Conservation (phyloP, 2,113 vertebrate genomes). For the Acrocephalus kingi region DNA sequence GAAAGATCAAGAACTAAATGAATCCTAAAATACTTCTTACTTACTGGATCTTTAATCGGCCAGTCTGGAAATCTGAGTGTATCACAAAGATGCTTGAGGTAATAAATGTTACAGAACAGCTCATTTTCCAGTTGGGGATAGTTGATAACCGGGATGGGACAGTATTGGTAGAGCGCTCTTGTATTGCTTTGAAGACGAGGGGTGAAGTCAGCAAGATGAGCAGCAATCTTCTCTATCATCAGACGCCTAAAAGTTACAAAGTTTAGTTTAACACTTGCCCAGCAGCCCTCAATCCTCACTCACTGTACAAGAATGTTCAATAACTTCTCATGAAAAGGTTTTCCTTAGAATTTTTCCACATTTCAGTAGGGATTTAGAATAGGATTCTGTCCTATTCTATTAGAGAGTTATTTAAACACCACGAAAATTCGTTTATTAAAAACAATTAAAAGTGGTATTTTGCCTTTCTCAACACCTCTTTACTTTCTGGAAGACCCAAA, state of each 20-base stretch:
- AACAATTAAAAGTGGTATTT: background rate
- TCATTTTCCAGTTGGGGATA: slow-evolving; percentile 97
- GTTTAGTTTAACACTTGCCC: background rate
- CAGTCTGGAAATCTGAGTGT: slow-evolving; percentile 90
- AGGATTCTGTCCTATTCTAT: background rate
- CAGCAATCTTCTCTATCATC: slow-evolving; percentile 99
- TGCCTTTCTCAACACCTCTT: background rate
- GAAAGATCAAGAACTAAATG: background rate
- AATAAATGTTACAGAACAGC: slow-evolving; percentile 99
- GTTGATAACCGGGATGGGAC: slow-evolving; percentile 93
- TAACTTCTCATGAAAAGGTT: background rate
- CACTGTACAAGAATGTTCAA: background rate
- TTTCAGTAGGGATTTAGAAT: background rate
- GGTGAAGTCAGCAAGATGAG: slow-evolving; percentile 95
- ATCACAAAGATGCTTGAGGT: slow-evolving; percentile 98
- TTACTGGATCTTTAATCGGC: slow-evolving; percentile 95
- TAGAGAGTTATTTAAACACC: background rate
- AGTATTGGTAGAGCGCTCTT: slow-evolving; percentile 96
- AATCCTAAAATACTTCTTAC: slow-evolving; percentile 46
- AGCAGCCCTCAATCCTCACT: background rate
- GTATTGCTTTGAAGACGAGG: slow-evolving; percentile 98
- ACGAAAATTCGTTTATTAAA: background rate
- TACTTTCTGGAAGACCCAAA: background rate
- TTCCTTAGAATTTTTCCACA: background rate
- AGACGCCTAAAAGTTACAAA: slow-evolving; percentile 81